Conservation (phyloP, 2,113 vertebrate species). For the Ceyx cyanopectus region DNA sequence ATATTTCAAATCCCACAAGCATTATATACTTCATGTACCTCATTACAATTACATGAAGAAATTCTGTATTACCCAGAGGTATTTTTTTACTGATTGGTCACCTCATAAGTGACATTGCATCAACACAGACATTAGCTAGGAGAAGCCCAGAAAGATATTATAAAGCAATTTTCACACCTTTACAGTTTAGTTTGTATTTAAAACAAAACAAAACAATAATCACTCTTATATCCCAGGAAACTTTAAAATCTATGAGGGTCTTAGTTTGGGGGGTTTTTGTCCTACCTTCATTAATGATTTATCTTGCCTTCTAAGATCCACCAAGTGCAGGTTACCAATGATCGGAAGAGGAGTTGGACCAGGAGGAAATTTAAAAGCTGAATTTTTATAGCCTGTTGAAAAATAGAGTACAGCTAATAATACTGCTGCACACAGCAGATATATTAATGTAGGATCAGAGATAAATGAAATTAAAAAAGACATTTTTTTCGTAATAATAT, state of each 20-base stretch:
- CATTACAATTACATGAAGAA: conserved; percentile 20
- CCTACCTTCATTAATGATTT: conserved; percentile 77
- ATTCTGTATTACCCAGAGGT: conserved; percentile 23
- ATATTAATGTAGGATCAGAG: conserved; percentile 31
- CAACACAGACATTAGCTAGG: background rate
- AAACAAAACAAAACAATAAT: background rate
- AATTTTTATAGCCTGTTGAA: conserved; percentile 44
- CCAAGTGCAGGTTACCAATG: conserved; percentile 77
- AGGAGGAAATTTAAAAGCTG: conserved; percentile 70
- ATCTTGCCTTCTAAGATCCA: conserved; percentile 77
- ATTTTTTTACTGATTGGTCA: background rate
- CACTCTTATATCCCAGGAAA: background rate
- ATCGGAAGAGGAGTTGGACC: conserved; percentile 76
- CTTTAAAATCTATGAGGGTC: background rate
- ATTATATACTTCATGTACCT: background rate
- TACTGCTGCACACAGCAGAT: conserved; percentile 30
- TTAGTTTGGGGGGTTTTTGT: background rate
- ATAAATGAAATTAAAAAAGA: conserved; percentile 52
- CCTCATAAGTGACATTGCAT: background rate
- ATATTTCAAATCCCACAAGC: conserved; percentile 26
- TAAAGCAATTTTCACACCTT: conserved; percentile 25
- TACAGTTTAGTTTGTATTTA: background rate
- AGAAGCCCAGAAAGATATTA: conserved; percentile 6
- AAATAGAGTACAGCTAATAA: conserved; percentile 42
- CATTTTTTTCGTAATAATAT: conserved; percentile 48